phyloP scores from a whole-genome alignment of 2,797 vertebrate species.

The Lacerta bilineata region DNA sequence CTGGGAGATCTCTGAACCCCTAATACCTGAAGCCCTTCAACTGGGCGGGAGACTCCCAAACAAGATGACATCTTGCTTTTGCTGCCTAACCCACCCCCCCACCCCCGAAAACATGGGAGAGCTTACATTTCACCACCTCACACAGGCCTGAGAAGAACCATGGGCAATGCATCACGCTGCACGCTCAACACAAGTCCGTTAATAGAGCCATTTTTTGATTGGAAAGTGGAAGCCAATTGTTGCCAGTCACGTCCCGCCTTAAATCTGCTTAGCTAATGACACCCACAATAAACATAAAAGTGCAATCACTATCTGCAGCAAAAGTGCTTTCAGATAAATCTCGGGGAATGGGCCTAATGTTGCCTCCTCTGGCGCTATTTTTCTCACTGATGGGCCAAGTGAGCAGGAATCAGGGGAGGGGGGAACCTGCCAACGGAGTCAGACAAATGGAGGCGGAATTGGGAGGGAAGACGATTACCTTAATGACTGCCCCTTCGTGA shows the following conservation, averaged over 20 bases:
- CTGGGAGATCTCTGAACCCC: constrained; percentile 21
- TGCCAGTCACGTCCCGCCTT: constrained; percentile 50
- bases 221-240: constrained; percentile 50
- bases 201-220: not conserved
- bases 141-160: constrained; percentile 7
- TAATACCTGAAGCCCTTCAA: constrained; percentile 46
- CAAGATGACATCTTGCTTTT: constrained; percentile 54
- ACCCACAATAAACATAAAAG: constrained; percentile 63
- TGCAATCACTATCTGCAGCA: constrained; percentile 47
- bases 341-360: constrained; percentile 45
- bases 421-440: constrained; percentile 56
- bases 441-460: constrained; percentile 55
- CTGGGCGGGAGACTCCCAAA: constrained; percentile 52
- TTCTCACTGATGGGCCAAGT: constrained; percentile 52
- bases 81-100: too few relatives aligned
- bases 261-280: constrained; percentile 52
- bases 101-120: not conserved
- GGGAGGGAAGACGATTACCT: constrained; percentile 57
- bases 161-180: constrained; percentile 47
- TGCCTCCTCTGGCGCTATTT: constrained; percentile 47
- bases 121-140: not conserved
- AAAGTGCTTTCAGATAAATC: constrained; percentile 63
- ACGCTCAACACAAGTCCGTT: constrained; percentile 7
- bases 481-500: constrained; percentile 11
- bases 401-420: constrained; percentile 63